A percentile compares a stretch with the other conserved stretches of the same genome.
Evolutionary conservation across 1,140 invertebrate species (phyloP).

Genomic region (Aphaenogaster ashmeadi): DNA sequence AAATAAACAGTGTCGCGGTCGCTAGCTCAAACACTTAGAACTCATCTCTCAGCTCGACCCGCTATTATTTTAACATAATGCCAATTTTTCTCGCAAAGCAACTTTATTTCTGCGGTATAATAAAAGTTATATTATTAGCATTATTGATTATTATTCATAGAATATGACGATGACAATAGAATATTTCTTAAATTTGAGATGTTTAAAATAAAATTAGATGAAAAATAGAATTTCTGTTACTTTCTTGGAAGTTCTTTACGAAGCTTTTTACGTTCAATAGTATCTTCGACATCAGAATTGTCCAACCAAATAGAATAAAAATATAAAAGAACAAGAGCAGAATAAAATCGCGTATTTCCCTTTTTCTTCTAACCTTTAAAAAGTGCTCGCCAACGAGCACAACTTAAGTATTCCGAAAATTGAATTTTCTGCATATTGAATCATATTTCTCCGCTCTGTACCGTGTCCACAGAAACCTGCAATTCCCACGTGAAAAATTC

Average conservation of each 20-base stretch:
- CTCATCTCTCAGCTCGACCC: not conserved
- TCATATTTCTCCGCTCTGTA: constrained; percentile 51
- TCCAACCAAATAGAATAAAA: constrained; percentile 48
- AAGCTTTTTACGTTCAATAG: not conserved
- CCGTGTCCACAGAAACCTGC: constrained; percentile 12
- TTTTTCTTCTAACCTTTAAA: constrained; percentile 52
- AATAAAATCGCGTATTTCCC: constrained; percentile 44
- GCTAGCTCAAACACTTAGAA: constrained; percentile 1
- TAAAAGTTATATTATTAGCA: not conserved
- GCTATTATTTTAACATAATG: constrained; percentile 27
- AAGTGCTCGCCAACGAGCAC: constrained; percentile 48
- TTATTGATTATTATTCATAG: not conserved
- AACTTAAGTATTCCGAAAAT: constrained; percentile 63
- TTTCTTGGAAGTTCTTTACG: not conserved
- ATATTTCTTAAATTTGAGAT: not conserved
- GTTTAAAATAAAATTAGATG: constrained; percentile 4
- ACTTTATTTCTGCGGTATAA: constrained; percentile 5
- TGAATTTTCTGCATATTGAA: constrained; percentile 64
- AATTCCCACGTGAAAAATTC: constrained; percentile 48
- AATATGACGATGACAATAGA: not conserved
- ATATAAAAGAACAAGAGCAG: constrained; percentile 12
- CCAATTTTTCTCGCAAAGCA: not conserved
- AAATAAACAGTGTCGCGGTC: constrained; percentile 24
- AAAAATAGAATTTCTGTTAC: constrained; percentile 15
- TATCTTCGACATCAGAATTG: constrained; percentile 33